Percentiles rank a stretch among this genome's conserved stretches.
Evolutionary conservation across 2,888 invertebrate species (phyloP).

Genomic region (Octodonta nipae): DNA sequence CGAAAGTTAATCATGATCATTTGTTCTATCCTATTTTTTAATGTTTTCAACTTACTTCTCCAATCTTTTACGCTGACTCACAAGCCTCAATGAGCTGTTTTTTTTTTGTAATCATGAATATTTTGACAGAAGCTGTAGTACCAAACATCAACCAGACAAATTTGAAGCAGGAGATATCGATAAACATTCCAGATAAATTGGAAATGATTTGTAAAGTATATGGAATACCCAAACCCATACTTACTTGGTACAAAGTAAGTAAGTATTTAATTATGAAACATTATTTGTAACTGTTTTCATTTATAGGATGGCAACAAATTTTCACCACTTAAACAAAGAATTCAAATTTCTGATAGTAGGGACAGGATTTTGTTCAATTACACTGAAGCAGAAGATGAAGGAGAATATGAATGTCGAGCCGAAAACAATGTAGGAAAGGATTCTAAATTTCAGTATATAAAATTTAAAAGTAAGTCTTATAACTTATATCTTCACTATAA

Average conservation of each 20-base stretch:
- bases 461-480: conserved; percentile 16
- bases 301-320: no score
- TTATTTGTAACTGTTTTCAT: no score
- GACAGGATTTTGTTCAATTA: conserved; percentile 41
- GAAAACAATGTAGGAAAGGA: conserved; percentile 40
- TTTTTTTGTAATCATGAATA: no score
- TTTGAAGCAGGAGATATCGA: conserved; percentile 22
- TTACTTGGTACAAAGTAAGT: conserved; percentile 60
- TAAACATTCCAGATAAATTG: conserved; percentile 30
- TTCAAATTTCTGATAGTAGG: no score
- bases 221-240: conserved; percentile 49
- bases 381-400: conserved; percentile 44
- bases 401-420: conserved; percentile 44
- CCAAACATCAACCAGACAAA: conserved; percentile 36
- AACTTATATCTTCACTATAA: conserved; percentile 2
- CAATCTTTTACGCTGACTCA: no score
- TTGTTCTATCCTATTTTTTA: no score
- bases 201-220: conserved; percentile 41
- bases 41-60: no score
- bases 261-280: neutral
- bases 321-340: no score
- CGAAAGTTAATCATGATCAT: no score
- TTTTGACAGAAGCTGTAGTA: conserved; percentile 34
- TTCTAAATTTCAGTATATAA: conserved; percentile 23
- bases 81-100: no score